A percentile compares a stretch with the other conserved stretches of the same genome.
These are phyloP conservation scores for Gnathochromis pfefferi DNA, from an alignment of 2,113 vertebrate genomes.

Conservation along the genomic window DNA sequence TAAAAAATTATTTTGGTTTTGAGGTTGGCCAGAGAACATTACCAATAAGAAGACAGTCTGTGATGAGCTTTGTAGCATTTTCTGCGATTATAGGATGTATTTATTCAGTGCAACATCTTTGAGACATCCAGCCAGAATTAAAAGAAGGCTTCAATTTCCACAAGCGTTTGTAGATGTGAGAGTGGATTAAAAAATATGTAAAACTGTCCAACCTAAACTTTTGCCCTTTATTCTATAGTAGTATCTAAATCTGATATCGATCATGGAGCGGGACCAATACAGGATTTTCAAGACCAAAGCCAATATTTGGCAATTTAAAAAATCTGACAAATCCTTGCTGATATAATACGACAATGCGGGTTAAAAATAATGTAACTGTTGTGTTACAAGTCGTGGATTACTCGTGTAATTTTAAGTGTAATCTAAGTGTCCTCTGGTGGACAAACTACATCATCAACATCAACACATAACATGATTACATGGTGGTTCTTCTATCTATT, in stretches of 20 bases:
- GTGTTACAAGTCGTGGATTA: background rate
- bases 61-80: background rate
- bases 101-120: background rate
- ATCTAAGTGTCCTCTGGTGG: background rate
- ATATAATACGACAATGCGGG: background rate
- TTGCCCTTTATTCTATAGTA: background rate
- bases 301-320: background rate
- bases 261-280: accelerated
- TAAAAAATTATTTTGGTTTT: background rate
- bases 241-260: background rate
- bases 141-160: background rate
- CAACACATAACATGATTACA: background rate
- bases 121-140: background rate
- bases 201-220: background rate
- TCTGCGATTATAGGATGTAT: background rate
- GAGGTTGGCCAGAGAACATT: background rate
- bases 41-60: background rate
- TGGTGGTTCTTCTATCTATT: background rate
- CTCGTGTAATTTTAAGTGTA: background rate
- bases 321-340: background rate
- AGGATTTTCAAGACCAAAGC: background rate
- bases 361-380: background rate
- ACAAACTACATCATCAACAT: background rate
- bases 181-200: background rate
- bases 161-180: background rate